These are phyloP conservation scores for Myocastor coypus DNA, from an alignment of 2,113 vertebrate species.

Conservation along the genomic window DNA sequence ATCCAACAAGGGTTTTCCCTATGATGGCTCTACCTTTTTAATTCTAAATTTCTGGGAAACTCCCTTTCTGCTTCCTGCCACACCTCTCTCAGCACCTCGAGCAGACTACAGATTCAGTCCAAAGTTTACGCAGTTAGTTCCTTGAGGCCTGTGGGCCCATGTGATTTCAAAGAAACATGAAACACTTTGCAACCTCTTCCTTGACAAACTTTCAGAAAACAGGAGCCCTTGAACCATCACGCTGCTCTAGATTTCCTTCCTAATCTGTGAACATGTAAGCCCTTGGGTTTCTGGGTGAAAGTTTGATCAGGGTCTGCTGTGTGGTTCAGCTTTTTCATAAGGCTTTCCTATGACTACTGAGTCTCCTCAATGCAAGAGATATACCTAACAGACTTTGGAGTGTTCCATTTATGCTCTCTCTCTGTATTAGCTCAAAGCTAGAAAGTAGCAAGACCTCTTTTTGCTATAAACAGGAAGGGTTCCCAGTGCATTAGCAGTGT, in stretches of 20 bases:
- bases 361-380: not conserved
- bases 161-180: not conserved
- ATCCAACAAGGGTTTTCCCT: not conserved
- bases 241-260: not conserved
- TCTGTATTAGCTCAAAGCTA: not conserved
- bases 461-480: not conserved
- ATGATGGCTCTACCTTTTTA: not conserved
- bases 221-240: not conserved
- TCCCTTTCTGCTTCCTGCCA: not conserved
- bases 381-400: not conserved
- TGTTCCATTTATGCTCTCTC: not conserved
- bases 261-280: not conserved
- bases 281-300: not conserved
- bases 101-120: not conserved
- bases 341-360: not conserved
- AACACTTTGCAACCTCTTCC: too few relatives aligned
- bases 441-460: not conserved
- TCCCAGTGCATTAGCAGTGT: not conserved
- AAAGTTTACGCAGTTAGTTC: rapidly evolving
- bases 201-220: not conserved
- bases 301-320: rapidly evolving
- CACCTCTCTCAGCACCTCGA: not conserved
- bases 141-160: not conserved
- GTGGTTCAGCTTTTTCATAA: not conserved
- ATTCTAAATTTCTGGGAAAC: not conserved